Evolutionary conservation across 2,113 vertebrate genomes (phyloP).

Genomic region (Oryzias celebensis): DNA sequence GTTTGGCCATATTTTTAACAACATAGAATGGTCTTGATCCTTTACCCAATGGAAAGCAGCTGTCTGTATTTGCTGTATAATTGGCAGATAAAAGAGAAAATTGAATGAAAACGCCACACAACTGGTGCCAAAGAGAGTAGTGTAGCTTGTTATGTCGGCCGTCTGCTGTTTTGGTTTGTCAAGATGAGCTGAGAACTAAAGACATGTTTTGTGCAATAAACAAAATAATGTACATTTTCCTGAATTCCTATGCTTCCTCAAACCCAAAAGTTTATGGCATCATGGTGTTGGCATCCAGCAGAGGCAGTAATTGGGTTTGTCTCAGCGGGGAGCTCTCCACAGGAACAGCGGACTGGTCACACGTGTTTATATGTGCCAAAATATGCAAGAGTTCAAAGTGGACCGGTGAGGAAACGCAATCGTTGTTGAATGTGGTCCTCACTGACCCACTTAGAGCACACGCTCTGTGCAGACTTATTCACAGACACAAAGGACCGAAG

Average conservation of each 20-base stretch:
- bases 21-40: too few relatives aligned
- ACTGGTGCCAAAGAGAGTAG: too few relatives aligned
- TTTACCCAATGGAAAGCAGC: too few relatives aligned
- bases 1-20: too few relatives aligned
- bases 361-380: constrained; percentile 17
- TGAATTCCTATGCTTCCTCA: background rate
- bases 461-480: constrained; percentile 30
- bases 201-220: too few relatives aligned
- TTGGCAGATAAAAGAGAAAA: too few relatives aligned
- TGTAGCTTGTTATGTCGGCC: too few relatives aligned
- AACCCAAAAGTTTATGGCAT: background rate
- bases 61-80: too few relatives aligned
- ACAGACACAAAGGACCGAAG: constrained; percentile 42
- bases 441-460: constrained; percentile 54
- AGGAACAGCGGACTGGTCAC: constrained; percentile 14
- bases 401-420: background rate
- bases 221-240: too few relatives aligned
- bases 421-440: constrained; percentile 23
- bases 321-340: constrained; percentile 6
- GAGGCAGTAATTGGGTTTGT: constrained; percentile 25
- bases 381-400: accelerated
- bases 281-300: constrained; percentile 22
- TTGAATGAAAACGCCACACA: too few relatives aligned
- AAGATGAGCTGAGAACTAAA: too few relatives aligned
- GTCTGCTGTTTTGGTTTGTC: too few relatives aligned